Evolutionary conservation across 1,140 invertebrate genomes (phyloP), one percentile per base, ranked within the genome.

Genomic region (Drosophila ercepeae): DNA sequence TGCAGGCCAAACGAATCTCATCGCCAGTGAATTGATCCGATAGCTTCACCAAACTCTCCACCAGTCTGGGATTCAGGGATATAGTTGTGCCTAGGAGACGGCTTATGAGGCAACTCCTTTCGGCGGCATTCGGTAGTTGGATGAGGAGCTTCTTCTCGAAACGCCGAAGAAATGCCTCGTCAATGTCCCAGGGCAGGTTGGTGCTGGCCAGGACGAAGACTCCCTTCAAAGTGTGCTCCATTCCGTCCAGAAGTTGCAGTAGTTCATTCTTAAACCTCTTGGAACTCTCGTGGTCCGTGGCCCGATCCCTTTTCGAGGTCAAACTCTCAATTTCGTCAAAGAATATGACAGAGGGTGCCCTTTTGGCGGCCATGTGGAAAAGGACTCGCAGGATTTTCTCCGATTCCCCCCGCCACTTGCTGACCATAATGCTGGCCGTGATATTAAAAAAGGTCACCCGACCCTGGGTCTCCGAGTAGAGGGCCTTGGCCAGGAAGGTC

Each of bases 261-360:
- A 99, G 92, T 92, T 99, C 98, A 18, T 97, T 96, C 92, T 98
- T 98, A 11, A 99, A 95, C 60, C 98, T 92, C 58, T 97, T 93
- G 16, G 96, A 96, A 0, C 98, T 97, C 91, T 99, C 98, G 75
- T 98, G 97, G 90, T 98, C 97, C 0, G 93, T 94, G 1, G 94
- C 92, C 0, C 92, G 91, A 18, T 95, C 95, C 16, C 95, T 91
- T 53, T 94, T 94, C 0, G 95, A 95, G 4, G 96, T 95, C 11
- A 99, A 92, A 21, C 97, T 95, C 90, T 99, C 98, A 46, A 99
- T 95, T 92, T 99, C 98, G 91, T 99, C 98, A 29, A 99, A 95
- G 91, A 99, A 99, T 72, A 99, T 97, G 32, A 97, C 97, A 1
- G 97, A 96, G 0, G 98, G 98, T 0, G 98, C 95, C 89, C 97